These are phyloP conservation scores for Petrophora chlorosata DNA, from an alignment of 2,888 invertebrate species.

Conservation along the genomic window DNA sequence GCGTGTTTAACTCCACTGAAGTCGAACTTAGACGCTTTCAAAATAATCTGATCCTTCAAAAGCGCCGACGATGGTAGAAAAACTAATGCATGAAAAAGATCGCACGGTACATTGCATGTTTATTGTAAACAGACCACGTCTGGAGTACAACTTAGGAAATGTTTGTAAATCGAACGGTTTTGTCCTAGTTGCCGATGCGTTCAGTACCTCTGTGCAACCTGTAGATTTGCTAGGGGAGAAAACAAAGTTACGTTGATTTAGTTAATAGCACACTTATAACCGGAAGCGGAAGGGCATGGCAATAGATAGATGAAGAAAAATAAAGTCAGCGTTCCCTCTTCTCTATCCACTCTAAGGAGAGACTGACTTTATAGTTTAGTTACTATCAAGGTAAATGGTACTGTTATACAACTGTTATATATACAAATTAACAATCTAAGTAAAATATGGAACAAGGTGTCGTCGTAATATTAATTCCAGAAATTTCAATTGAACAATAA, in stretches of 20 bases:
- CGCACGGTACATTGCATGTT: constrained; percentile 35
- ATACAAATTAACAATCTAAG: too few species aligned
- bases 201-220: constrained; percentile 11
- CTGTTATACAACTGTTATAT: too few species aligned
- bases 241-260: neutral
- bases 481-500: too few species aligned
- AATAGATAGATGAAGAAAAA: neutral
- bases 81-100: constrained; percentile 32
- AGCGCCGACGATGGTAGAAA: constrained; percentile 29
- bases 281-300: too few species aligned
- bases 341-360: too few species aligned
- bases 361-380: too few species aligned
- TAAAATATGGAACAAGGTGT: too few species aligned
- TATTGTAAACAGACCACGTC: constrained; percentile 39
- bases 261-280: neutral
- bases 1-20: constrained; percentile 36
- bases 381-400: too few species aligned
- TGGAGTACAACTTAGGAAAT: constrained; percentile 15
- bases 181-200: constrained; percentile 4
- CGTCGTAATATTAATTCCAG: too few species aligned
- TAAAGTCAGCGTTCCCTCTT: too few species aligned
- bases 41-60: constrained; percentile 45
- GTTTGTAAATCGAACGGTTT: constrained; percentile 5
- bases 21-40: constrained; percentile 43
- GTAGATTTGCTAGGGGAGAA: constrained; percentile 5